These are phyloP conservation scores for Stichodactyla helianthus DNA, from an alignment of 64 coral and sea anemone genomes.

Conservation along the genomic window DNA sequence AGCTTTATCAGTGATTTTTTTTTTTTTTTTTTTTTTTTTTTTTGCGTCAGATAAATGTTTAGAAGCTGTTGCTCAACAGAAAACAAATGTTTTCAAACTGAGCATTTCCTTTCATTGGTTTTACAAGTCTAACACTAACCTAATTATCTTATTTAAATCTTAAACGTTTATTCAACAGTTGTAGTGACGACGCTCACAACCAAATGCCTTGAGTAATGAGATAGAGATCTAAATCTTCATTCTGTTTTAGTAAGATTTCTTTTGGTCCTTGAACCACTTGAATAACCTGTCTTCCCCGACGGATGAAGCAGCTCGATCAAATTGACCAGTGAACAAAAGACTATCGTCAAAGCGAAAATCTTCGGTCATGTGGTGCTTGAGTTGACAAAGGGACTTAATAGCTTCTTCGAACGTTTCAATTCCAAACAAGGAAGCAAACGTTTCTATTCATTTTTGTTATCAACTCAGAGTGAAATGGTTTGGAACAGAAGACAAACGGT, in stretches of 20 bases:
- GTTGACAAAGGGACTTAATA: background rate
- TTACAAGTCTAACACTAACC: slow-evolving; percentile 2
- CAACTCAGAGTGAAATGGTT: background rate
- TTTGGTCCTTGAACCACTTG: background rate
- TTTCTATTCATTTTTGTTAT: background rate
- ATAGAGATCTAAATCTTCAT: background rate
- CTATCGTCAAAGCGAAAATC: background rate
- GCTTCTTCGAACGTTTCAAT: background rate
- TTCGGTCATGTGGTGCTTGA: background rate
- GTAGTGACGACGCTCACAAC: background rate
- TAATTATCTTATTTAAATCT: slow-evolving; percentile 6
- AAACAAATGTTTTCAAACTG: background rate
- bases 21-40: no score
- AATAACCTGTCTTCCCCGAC: background rate
- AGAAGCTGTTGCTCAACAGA: background rate
- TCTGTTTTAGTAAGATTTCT: background rate
- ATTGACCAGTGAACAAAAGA: background rate
- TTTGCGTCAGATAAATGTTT: no score
- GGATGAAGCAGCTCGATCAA: background rate
- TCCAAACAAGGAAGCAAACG: background rate
- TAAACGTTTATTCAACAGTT: background rate
- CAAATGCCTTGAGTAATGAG: background rate
- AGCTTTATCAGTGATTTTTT: no score
- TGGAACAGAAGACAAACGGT: background rate
- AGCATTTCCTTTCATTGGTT: background rate